Percentiles rank a stretch among this genome's conserved stretches.
Evolutionary conservation across 2,113 vertebrate species (phyloP).

Genomic region (Cranoglanis bouderius): DNA sequence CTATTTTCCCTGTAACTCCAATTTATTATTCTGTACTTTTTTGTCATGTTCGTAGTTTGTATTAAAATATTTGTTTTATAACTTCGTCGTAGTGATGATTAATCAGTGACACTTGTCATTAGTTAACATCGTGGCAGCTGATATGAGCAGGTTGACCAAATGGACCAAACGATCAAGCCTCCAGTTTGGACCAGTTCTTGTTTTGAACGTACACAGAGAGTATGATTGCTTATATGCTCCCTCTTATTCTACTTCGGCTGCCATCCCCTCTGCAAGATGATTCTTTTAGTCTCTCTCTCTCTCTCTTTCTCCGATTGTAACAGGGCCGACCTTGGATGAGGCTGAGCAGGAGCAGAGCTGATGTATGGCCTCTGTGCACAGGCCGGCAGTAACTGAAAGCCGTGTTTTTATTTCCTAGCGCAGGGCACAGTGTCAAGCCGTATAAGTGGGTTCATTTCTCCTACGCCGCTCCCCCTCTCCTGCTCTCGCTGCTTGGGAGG

Average conservation of each 20-base stretch:
- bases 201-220: background rate
- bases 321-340: slow-evolving; percentile 75
- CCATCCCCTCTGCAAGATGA: slow-evolving; percentile 18
- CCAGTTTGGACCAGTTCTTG: background rate
- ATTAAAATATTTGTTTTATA: background rate
- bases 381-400: slow-evolving; percentile 75
- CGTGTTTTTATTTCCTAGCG: slow-evolving; percentile 78
- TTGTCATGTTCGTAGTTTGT: background rate
- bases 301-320: slow-evolving; percentile 43
- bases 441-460: slow-evolving; percentile 77
- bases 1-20: background rate
- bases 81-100: background rate
- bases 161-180: background rate
- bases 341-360: slow-evolving; percentile 71
- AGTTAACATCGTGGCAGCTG: background rate
- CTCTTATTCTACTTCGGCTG: background rate
- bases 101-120: background rate
- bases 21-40: background rate
- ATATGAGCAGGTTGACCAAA: background rate
- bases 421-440: slow-evolving; percentile 72
- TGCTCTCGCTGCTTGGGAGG: slow-evolving; percentile 37
- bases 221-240: slow-evolving; percentile 21
- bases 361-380: slow-evolving; percentile 71
- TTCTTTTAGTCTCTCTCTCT: slow-evolving; percentile 37
- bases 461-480: slow-evolving; percentile 53